phyloP scores from a whole-genome alignment of 2,113 vertebrate species.

The Vidua macroura region DNA sequence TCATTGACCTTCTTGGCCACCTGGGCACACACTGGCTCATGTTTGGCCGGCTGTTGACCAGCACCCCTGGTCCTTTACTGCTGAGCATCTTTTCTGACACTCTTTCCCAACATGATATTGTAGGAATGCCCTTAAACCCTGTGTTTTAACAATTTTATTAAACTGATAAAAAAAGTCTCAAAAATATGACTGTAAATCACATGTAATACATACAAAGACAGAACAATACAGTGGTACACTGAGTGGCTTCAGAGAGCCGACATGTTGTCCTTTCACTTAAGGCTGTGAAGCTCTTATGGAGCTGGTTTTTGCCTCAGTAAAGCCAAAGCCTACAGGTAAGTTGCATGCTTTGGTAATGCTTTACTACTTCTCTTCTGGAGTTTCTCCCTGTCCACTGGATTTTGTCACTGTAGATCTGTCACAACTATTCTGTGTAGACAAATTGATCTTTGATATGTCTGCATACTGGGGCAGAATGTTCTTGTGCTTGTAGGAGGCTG shows the following conservation, averaged over 20 bases:
- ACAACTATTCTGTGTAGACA: background rate
- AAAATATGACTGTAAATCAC: background rate
- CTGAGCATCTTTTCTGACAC: background rate
- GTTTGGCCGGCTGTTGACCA: accelerated
- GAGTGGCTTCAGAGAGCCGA: background rate
- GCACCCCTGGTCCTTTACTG: background rate
- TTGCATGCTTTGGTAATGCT: background rate
- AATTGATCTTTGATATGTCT: background rate
- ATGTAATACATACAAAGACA: background rate
- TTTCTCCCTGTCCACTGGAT: background rate
- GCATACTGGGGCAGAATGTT: background rate
- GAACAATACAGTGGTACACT: background rate
- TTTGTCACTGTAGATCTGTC: background rate
- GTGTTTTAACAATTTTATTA: background rate
- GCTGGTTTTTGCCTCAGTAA: background rate
- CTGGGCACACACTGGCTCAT: background rate
- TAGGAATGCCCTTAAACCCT: background rate
- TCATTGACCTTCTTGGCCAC: background rate
- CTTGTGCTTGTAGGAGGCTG: background rate
- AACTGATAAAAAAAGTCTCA: background rate
- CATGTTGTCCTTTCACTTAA: background rate
- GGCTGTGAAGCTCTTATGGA: background rate
- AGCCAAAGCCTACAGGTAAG: background rate
- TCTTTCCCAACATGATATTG: background rate
- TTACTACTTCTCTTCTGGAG: background rate